These are phyloP conservation scores for Caenorhabditis plicata DNA, from an alignment of 2,888 invertebrate species.

Conservation along the genomic window DNA sequence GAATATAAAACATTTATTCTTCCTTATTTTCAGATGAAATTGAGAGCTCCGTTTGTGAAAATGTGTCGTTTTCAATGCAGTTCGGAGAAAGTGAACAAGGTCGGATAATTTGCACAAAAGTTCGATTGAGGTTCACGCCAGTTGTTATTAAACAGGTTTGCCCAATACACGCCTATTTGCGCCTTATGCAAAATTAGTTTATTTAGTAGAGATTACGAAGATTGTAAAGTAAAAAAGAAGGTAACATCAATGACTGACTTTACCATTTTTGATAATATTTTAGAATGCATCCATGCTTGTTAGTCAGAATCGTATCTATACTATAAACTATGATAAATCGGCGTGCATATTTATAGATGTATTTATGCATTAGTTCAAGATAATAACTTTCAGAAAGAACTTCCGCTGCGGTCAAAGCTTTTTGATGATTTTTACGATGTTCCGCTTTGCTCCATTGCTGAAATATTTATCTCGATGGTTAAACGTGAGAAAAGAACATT, in stretches of 20 bases:
- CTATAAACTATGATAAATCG: too few species aligned
- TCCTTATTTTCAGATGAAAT: constrained; percentile 66
- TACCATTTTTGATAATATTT: too few species aligned
- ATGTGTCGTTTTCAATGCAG: constrained; percentile 64
- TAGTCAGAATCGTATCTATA: too few species aligned
- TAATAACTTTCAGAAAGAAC: constrained; percentile 18
- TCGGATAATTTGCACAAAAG: constrained; percentile 85
- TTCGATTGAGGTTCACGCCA: constrained; percentile 73
- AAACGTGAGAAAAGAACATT: constrained; percentile 2
- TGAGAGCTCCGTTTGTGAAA: constrained; percentile 78
- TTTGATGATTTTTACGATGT: constrained; percentile 43
- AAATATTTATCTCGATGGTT: constrained; percentile 18
- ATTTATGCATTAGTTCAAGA: background rate
- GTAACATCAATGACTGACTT: too few species aligned
- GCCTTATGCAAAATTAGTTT: background rate
- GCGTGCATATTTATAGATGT: too few species aligned
- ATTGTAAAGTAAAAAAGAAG: too few species aligned
- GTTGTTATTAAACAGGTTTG: constrained; percentile 7
- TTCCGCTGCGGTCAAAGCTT: constrained; percentile 35
- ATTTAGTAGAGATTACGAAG: too few species aligned
- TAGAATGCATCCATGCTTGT: too few species aligned
- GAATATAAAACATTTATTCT: background rate
- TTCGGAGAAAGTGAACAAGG: constrained; percentile 69
- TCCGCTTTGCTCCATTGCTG: constrained; percentile 14
- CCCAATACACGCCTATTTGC: background rate